These are phyloP conservation scores for Bolinopsis microptera DNA, from an alignment of 37 sponge, comb jelly and placozoan genomes.

Conservation along the genomic window DNA sequence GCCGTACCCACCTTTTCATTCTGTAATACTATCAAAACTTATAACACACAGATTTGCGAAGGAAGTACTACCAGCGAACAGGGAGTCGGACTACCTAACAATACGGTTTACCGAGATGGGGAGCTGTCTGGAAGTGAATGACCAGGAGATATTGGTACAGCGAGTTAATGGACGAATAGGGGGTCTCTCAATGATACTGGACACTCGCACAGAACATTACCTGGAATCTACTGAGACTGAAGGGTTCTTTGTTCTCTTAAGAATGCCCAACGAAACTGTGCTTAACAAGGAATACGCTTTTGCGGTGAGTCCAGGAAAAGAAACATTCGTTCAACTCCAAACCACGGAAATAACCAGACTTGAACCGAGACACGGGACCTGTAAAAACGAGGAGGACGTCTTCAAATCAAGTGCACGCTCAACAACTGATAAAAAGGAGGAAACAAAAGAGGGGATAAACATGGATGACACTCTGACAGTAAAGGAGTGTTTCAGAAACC, in stretches of 20 bases:
- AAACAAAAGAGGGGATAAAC: too few relatives aligned
- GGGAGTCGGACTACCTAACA: background rate
- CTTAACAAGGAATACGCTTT: constrained; percentile 34
- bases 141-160: background rate
- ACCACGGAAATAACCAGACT: background rate
- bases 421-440: background rate
- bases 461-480: background rate
- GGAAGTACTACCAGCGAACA: background rate
- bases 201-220: background rate
- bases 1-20: too few relatives aligned
- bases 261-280: constrained; percentile 2
- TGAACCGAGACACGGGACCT: background rate
- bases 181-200: background rate
- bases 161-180: background rate
- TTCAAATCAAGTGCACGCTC: too few relatives aligned
- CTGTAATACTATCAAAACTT: too few relatives aligned
- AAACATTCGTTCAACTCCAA: background rate
- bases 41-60: constrained; percentile 51
- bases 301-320: background rate
- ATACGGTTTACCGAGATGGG: constrained; percentile 2
- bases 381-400: background rate
- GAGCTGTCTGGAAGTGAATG: constrained; percentile 36
- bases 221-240: background rate
- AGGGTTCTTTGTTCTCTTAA: background rate
- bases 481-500: background rate